Evolutionary conservation across 2,888 invertebrate genomes (phyloP).

Genomic region (Hydrotaea diabolus): DNA sequence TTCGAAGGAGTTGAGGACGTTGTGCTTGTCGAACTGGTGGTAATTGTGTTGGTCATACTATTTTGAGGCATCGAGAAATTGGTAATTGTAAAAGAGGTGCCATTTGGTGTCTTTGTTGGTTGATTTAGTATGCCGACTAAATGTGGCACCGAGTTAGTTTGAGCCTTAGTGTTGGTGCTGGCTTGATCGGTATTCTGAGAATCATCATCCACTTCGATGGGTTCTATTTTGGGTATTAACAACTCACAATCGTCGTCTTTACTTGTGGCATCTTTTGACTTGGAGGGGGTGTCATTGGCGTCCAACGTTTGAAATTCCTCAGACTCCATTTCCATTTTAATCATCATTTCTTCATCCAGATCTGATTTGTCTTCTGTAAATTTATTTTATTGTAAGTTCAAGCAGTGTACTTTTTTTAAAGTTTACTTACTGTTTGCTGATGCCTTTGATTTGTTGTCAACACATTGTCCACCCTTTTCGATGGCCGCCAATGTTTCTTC

Average conservation of each 20-base stretch:
- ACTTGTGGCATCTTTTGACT: constrained; percentile 41
- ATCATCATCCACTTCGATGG: constrained; percentile 78
- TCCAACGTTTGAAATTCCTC: constrained; percentile 52
- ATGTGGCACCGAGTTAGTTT: constrained; percentile 26
- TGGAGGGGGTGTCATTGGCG: constrained; percentile 42
- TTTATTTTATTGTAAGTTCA: background rate
- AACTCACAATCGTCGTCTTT: constrained; percentile 69
- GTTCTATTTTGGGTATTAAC: constrained; percentile 78
- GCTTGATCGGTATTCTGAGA: constrained; percentile 43
- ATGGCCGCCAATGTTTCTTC: constrained; percentile 69
- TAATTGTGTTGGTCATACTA: constrained; percentile 53
- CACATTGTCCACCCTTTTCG: constrained; percentile 50
- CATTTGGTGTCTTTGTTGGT: constrained; percentile 63
- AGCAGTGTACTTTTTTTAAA: background rate
- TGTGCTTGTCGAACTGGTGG: constrained; percentile 34
- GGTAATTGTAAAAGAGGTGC: constrained; percentile 35
- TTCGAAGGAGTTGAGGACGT: constrained; percentile 71
- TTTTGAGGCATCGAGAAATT: constrained; percentile 49
- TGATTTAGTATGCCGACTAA: constrained; percentile 52
- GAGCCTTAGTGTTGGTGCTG: constrained; percentile 1
- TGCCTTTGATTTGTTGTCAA: constrained; percentile 21
- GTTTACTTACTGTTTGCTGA: constrained; percentile 31
- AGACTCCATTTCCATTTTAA: constrained; percentile 56
- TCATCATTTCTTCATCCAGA: constrained; percentile 44
- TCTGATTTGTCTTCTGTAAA: background rate